Evolutionary conservation across 2,888 invertebrate genomes (phyloP), one percentile per base, ranked within the genome.

Genomic region (Morpho helenor): DNA sequence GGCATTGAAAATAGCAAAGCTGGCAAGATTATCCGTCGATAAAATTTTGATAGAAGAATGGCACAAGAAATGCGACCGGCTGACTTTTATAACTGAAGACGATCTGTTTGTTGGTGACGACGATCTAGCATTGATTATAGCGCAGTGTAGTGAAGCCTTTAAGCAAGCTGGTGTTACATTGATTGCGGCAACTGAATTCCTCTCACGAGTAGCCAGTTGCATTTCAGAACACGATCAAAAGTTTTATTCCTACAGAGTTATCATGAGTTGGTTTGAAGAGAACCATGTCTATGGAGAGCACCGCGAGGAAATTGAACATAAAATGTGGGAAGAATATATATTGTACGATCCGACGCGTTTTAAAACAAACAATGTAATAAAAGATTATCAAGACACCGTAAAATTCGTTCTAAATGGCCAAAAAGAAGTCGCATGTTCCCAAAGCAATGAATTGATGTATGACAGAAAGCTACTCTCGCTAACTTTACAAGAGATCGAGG

Each of bases 151-250:
- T 62, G 78, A 84, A 51, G 93, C 93, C 52, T 94, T 95, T 64
- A 87, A 89, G 66, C 82, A 90, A 42, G 91, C 93, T 54, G 82
- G 92, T 0, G 92, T 95, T 0, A 82, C 92, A 0, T 93, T 94
- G 10, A 91, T 92, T 61, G 88, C 92, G 16, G 92, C 94, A 0
- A 92, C 94, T 0, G 79, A 93, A 63, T 95, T 95, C 74, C 92
- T 94, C 46, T 81, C 93, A 1, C 84, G 91, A 56, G 87, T 92
- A 61, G 91, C 92, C 0, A 86, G 89, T 3, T 88, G 90, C 62
- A 87, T 93, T 41, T 71, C 71, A 0, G 80, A 91, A 23, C 57
- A 68, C 0, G 68, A 73, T 0, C 88, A 91, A 64, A 93, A 91
- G 66, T 94, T 93, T 73, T 89, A 92, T 63, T 75, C 84, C 0